Evolutionary conservation across 2,888 invertebrate species (phyloP).

Genomic region (Tridacna crocea): DNA sequence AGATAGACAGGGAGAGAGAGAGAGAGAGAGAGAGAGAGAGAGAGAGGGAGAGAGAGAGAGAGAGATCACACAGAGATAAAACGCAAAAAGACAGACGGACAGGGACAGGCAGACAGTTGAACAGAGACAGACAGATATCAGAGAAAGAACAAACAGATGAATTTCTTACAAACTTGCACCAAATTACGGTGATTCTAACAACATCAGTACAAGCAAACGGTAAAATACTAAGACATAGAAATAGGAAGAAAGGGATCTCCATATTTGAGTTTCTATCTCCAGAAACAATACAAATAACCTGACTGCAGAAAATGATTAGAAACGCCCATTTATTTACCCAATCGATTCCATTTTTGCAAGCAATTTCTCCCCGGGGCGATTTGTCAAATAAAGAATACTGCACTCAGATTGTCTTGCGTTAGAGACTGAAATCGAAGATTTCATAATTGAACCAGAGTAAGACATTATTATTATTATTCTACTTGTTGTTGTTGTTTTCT

Average conservation of each 20-base stretch:
- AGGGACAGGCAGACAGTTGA: not conserved
- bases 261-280: too few relatives aligned
- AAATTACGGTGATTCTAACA: too few relatives aligned
- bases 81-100: not conserved
- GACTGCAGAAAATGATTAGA: not conserved
- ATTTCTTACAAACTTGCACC: too few relatives aligned
- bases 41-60: conserved; percentile 17
- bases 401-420: too few relatives aligned
- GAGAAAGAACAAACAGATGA: not conserved
- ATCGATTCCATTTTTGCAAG: not conserved
- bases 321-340: not conserved
- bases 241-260: too few relatives aligned
- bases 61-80: not conserved
- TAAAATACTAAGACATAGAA: too few relatives aligned
- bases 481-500: too few relatives aligned
- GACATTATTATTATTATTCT: too few relatives aligned
- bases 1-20: conserved; percentile 16
- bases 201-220: too few relatives aligned
- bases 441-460: too few relatives aligned
- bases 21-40: conserved; percentile 18
- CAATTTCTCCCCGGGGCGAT: not conserved
- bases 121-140: not conserved
- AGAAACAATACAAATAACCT: not conserved
- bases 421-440: too few relatives aligned
- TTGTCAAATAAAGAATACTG: not conserved